These are phyloP conservation scores for Melipona quadrifasciata DNA, from an alignment of 1,140 invertebrate species.

Conservation along the genomic window DNA sequence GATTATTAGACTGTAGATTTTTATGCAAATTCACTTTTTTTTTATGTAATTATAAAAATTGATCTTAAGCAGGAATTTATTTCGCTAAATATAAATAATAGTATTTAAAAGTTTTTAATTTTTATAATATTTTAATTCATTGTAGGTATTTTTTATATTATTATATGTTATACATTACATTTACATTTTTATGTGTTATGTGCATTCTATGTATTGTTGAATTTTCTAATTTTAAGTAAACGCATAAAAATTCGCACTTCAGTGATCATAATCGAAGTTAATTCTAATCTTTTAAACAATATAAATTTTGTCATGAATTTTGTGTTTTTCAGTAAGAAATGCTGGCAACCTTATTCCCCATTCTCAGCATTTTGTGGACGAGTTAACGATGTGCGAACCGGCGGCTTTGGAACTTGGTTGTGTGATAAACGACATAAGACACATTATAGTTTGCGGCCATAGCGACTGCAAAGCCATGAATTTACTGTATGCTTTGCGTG, in stretches of 20 bases:
- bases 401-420: conserved; percentile 97
- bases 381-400: conserved; percentile 95
- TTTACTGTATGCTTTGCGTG: conserved; percentile 91
- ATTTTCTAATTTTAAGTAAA: too few relatives aligned
- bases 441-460: conserved; percentile 97
- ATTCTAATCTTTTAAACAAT: background rate
- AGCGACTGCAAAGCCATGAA: conserved; percentile 99
- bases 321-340: conserved; percentile 90
- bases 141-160: too few relatives aligned
- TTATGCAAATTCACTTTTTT: too few relatives aligned
- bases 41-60: background rate
- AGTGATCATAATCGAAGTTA: background rate
- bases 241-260: too few relatives aligned
- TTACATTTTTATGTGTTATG: too few relatives aligned
- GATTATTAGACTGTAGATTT: background rate
- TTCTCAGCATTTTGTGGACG: conserved; percentile 92
- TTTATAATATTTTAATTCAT: too few relatives aligned
- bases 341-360: conserved; percentile 96
- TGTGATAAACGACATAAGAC: conserved; percentile 94
- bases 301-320: background rate
- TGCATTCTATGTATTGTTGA: too few relatives aligned
- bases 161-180: too few relatives aligned
- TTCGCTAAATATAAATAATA: too few relatives aligned
- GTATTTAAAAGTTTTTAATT: too few relatives aligned
- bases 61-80: too few relatives aligned